Conservation (phyloP, 2,113 vertebrate genomes). For the Mastomys natalensis region DNA sequence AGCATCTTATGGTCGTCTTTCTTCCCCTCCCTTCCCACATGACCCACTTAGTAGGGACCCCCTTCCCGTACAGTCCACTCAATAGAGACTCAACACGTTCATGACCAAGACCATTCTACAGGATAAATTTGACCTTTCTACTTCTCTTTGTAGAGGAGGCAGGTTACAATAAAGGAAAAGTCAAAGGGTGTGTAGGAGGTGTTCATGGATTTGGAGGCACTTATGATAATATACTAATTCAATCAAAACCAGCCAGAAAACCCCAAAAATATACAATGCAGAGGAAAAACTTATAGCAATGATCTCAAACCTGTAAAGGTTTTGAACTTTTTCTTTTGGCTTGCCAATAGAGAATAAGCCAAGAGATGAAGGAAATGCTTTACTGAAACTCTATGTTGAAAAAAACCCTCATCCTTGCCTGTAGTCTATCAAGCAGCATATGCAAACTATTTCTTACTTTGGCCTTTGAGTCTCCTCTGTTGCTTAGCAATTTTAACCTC, state of each 20-base stretch:
- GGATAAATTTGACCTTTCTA: background rate
- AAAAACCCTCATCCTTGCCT: background rate
- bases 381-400: background rate
- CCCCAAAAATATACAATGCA: background rate
- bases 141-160: background rate
- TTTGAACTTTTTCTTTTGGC: background rate
- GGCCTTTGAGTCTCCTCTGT: background rate
- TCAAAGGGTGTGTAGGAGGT: background rate
- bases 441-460: background rate
- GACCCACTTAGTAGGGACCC: background rate
- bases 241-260: background rate
- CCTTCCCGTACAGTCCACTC: background rate
- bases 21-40: background rate
- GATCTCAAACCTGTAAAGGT: background rate
- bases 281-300: background rate
- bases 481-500: background rate
- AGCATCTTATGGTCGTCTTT: background rate
- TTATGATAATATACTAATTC: background rate
- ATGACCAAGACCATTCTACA: background rate
- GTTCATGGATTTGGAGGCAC: background rate
- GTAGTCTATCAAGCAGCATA: background rate
- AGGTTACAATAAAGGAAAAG: background rate
- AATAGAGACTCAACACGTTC: background rate
- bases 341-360: background rate
- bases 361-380: background rate